Percentiles rank a stretch among this genome's conserved stretches.
phyloP scores from a whole-genome alignment of 2,797 vertebrate species.

The Nasua narica region DNA sequence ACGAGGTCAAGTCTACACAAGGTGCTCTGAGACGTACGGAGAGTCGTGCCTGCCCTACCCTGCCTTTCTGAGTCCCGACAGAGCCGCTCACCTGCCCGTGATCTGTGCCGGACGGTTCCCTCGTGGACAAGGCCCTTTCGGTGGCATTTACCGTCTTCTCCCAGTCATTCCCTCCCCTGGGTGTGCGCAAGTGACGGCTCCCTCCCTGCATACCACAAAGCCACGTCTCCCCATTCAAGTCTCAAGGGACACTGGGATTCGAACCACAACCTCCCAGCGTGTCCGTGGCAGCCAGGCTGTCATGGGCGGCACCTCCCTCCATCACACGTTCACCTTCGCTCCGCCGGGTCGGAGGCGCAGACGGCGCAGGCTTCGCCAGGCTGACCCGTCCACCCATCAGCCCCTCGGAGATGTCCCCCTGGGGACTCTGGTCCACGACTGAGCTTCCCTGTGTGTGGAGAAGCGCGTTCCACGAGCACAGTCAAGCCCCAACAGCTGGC shows the following conservation, averaged over 20 bases:
- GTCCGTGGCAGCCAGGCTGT: not conserved
- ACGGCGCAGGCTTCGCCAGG: fast-evolving
- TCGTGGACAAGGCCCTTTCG: not conserved
- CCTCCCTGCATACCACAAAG: not conserved
- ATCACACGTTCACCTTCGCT: not conserved
- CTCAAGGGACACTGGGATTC: not conserved
- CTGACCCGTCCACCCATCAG: not conserved
- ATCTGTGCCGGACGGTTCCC: not conserved
- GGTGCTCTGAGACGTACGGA: not conserved
- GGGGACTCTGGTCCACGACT: not conserved
- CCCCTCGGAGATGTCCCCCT: not conserved
- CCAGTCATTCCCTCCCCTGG: not conserved
- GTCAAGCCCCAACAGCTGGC: conserved; percentile 16
- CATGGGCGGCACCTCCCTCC: not conserved
- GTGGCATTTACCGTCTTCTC: not conserved
- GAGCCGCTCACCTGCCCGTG: not conserved
- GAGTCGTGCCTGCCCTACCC: not conserved
- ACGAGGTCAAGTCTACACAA: not conserved
- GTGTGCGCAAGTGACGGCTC: not conserved
- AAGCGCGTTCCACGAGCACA: not conserved
- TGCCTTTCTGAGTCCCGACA: not conserved
- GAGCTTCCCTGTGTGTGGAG: not conserved
- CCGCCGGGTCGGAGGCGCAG: not conserved
- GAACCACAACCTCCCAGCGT: not conserved
- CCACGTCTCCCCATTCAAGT: not conserved